Evolutionary conservation across 2,888 invertebrate genomes (phyloP).

Genomic region (Hyposoter didymator): DNA sequence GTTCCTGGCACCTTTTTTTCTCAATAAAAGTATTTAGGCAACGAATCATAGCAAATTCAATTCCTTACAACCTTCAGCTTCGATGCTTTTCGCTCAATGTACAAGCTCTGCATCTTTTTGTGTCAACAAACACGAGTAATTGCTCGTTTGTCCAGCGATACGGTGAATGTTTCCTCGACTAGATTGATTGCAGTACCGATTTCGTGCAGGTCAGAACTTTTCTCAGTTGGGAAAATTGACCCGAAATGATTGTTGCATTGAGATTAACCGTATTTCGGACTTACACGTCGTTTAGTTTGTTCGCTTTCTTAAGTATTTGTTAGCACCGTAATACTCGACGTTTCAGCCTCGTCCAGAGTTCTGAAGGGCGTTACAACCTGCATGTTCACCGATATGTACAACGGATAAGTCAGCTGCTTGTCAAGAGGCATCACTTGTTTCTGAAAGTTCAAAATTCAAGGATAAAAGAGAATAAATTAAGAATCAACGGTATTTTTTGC

Average conservation of each 20-base stretch:
- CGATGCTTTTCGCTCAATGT: background rate
- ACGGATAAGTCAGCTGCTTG: constrained; percentile 87
- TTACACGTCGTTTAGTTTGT: constrained; percentile 45
- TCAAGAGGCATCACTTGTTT: constrained; percentile 86
- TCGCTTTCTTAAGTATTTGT: constrained; percentile 71
- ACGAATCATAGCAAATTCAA: background rate
- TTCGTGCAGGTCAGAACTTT: constrained; percentile 22
- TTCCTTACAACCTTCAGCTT: background rate
- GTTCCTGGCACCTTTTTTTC: background rate
- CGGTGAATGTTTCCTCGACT: constrained; percentile 29
- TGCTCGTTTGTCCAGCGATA: constrained; percentile 1
- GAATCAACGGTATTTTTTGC: background rate
- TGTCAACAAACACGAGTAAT: background rate
- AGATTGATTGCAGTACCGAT: constrained; percentile 34
- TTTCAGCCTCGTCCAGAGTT: constrained; percentile 76
- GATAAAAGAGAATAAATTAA: background rate
- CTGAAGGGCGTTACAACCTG: constrained; percentile 86
- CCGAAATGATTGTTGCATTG: constrained; percentile 33
- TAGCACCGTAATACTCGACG: constrained; percentile 71
- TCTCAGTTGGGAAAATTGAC: constrained; percentile 15
- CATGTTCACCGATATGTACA: constrained; percentile 89
- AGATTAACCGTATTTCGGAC: constrained; percentile 9
- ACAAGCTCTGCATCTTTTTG: constrained; percentile 7
- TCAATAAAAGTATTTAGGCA: background rate
- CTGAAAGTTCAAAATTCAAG: constrained; percentile 67